Conservation (phyloP, 1,140 invertebrate genomes). For the Anthonomus grandis region DNA sequence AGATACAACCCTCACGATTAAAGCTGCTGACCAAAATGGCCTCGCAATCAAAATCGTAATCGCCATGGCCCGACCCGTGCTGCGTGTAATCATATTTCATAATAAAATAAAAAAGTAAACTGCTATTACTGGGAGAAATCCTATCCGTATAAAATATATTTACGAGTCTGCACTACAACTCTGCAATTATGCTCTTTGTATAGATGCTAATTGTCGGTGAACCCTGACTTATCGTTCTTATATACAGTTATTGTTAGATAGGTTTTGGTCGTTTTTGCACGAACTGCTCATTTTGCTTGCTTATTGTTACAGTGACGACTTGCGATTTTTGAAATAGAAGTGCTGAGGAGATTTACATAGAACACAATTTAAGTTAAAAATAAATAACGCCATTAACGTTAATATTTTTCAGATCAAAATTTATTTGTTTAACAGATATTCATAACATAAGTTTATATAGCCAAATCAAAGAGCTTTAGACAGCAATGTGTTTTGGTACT, state of each 20-base stretch:
- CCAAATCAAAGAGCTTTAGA: no score
- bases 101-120: conserved; percentile 11
- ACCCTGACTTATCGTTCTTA: conserved; percentile 26
- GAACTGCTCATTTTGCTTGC: conserved; percentile 15
- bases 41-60: neutral
- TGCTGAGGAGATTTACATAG: no score
- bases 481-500: no score
- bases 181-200: conserved; percentile 30
- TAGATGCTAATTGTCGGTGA: conserved; percentile 30
- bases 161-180: conserved; percentile 17
- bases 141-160: conserved; percentile 15
- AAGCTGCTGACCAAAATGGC: neutral
- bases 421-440: no score
- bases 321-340: no score
- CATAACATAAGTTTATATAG: no score
- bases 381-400: no score
- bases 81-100: conserved; percentile 12
- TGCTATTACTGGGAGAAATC: conserved; percentile 16
- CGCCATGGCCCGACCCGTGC: conserved; percentile 4
- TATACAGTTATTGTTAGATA: conserved; percentile 27
- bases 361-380: no score
- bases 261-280: conserved; percentile 19
- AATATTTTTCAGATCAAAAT: no score
- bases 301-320: conserved; percentile 12
- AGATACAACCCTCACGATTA: neutral